Percentiles rank a stretch among this genome's conserved stretches.
Evolutionary conservation across 2,113 vertebrate genomes (phyloP).

Genomic region (Lipotes vexillifer): DNA sequence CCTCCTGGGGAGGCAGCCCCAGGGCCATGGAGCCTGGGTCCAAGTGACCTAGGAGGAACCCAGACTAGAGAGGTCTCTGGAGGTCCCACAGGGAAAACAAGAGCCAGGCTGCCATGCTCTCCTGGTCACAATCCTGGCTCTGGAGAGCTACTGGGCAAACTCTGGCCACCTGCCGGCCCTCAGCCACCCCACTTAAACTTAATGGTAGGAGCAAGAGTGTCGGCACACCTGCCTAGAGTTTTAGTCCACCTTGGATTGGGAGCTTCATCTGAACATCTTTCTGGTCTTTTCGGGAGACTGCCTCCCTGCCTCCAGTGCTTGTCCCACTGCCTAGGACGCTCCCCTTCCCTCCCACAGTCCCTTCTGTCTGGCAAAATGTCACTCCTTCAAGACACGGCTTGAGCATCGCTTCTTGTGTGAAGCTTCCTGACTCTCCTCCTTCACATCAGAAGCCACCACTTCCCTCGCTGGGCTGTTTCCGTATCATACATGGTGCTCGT

Average conservation of each 20-base stretch:
- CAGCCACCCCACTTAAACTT: not conserved
- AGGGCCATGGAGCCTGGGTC: not conserved
- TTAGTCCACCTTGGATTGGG: not conserved
- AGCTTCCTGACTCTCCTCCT: not conserved
- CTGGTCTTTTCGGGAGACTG: not conserved
- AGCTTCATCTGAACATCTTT: not conserved
- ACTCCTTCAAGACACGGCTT: not conserved
- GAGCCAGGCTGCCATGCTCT: not conserved
- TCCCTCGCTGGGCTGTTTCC: not conserved
- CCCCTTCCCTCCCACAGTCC: not conserved
- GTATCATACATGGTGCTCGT: accelerated
- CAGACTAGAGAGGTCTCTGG: not conserved
- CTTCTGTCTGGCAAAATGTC: not conserved
- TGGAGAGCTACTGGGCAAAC: not conserved
- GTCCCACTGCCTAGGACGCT: not conserved
- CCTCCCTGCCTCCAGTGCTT: not conserved
- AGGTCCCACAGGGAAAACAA: not conserved
- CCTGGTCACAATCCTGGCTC: not conserved
- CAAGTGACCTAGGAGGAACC: not conserved
- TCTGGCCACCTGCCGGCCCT: not conserved
- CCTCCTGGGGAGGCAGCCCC: accelerated
- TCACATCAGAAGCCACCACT: not conserved
- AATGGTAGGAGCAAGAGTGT: not conserved
- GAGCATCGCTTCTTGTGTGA: not conserved
- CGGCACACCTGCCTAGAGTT: accelerated